Evolutionary conservation across 2,113 vertebrate genomes (phyloP).

Genomic region (Hemicordylus capensis): DNA sequence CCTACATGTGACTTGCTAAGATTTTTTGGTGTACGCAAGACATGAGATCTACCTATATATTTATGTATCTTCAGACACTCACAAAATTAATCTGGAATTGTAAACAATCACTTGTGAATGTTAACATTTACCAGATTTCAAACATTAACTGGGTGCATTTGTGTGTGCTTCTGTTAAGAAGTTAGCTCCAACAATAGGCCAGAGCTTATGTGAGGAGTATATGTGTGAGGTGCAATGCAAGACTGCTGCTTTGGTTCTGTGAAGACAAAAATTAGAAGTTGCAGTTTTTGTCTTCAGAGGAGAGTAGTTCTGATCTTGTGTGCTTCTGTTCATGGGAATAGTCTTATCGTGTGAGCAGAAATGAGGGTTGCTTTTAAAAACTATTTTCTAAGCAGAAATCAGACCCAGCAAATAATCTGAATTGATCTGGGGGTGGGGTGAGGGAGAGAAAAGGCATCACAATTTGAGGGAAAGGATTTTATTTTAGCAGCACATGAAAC

Average conservation of each 20-base stretch:
- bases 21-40: too few species aligned
- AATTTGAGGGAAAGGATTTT: conserved; percentile 9
- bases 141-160: not conserved
- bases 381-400: too few species aligned
- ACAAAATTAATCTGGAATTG: too few species aligned
- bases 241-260: not conserved
- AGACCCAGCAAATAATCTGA: not conserved
- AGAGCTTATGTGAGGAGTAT: too few species aligned
- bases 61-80: too few species aligned
- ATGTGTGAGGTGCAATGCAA: too few species aligned
- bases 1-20: too few species aligned
- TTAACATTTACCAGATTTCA: not conserved
- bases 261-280: not conserved
- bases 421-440: too few species aligned
- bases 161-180: not conserved
- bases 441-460: not conserved
- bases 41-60: too few species aligned
- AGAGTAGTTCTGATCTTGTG: not conserved
- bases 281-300: not conserved
- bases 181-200: not conserved
- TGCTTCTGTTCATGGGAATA: not conserved
- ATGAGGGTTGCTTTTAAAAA: too few species aligned
- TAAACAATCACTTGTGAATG: not conserved
- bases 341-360: too few species aligned
- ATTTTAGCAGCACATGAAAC: not conserved